Evolutionary conservation across 2,113 vertebrate species (phyloP), one percentile per base, ranked within the genome.

Genomic region (Cephalopholis sonnerati): DNA sequence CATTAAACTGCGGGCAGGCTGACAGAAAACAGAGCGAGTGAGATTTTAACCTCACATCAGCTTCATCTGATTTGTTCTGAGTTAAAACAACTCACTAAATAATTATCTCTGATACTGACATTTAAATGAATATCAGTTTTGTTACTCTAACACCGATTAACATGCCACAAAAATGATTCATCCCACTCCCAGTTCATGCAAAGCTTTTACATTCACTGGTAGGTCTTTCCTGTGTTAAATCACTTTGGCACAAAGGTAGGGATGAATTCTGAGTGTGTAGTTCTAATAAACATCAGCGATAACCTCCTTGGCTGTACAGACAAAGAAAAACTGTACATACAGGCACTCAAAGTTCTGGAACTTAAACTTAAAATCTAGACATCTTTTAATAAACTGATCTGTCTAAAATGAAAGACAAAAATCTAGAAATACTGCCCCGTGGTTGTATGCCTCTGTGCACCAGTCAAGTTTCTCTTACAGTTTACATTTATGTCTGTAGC

Each of bases 51-150:
- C 18, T 32, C 51, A 32, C 32, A 6, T 41, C 53, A 59, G 29
- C 29, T 17, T 39, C 32, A 18, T 81, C 50, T 64, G 32, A 74
- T 5, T n/a, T 44, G 7, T 39, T 41, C n/a, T 15, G 53, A 62
- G 54, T 61, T 63, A 51, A 65, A 67, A 51, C 18, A 36, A 24
- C 41, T n/a, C 32, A 39, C 39, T 22, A 25, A 81, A 62, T 72
- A 64, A 72, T 73, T 36, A 84, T 58, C 55, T 46, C 6, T 74
- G 53, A 79, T 48, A 58, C 51, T 27, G 27, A n/a, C 4, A 77
- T 65, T 57, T 54, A 25, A 69, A 66, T 41, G 70, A 39, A 76
- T 57, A 61, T 50, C 46, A 24, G 5, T 54, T 51, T 74, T 59
- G 54, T 73, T 58, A 27, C 20, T 67, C 44, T 57, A 18, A 74